Conservation (phyloP, 2,888 invertebrate genomes). For the Phyto melanocephala region DNA sequence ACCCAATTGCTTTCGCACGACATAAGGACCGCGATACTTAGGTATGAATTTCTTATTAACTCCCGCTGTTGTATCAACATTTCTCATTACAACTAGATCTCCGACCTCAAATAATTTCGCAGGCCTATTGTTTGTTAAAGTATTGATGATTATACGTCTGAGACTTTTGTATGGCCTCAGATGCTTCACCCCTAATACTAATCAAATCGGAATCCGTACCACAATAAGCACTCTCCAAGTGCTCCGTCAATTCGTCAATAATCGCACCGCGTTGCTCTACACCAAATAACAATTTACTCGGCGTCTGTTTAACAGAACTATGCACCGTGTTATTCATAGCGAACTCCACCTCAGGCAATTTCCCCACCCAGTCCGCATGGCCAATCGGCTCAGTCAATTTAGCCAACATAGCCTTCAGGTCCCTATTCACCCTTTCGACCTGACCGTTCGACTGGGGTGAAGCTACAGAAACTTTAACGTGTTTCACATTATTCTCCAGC, state of each 20-base stretch:
- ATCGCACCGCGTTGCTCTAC: constrained; percentile 29
- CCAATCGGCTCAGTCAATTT: constrained; percentile 31
- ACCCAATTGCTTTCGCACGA: background rate
- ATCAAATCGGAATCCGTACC: background rate
- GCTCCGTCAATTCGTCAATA: constrained; percentile 9
- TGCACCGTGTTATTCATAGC: constrained; percentile 52
- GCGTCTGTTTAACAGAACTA: constrained; percentile 11
- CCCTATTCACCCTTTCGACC: constrained; percentile 33
- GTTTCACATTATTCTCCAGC: background rate
- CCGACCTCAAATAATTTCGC: background rate
- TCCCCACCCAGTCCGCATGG: background rate
- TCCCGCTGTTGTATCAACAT: background rate
- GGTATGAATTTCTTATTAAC: background rate
- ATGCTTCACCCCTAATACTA: too few relatives aligned
- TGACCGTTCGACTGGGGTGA: constrained; percentile 25
- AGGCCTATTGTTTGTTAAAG: background rate
- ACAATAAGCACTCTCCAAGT: background rate
- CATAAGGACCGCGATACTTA: background rate
- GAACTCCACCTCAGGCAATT: constrained; percentile 39
- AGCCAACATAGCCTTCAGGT: constrained; percentile 15
- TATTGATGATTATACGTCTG: background rate
- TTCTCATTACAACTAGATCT: background rate
- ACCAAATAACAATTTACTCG: constrained; percentile 39
- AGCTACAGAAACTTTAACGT: background rate
- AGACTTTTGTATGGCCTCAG: background rate